These are phyloP conservation scores for Rissa tridactyla DNA, from an alignment of 2,113 vertebrate species.

Conservation along the genomic window DNA sequence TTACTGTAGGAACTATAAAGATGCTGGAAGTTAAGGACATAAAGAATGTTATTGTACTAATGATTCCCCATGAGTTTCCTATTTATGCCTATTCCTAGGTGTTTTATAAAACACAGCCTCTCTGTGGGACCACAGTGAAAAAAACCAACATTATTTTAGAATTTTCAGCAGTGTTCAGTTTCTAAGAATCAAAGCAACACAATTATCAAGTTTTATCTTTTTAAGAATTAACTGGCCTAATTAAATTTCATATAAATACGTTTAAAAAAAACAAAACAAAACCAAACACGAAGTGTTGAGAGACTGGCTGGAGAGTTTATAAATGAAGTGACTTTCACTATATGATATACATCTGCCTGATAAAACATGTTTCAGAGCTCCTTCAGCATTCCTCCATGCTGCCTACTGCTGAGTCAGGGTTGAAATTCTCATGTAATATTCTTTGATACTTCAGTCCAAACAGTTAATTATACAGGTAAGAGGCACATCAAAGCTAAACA, in stretches of 20 bases:
- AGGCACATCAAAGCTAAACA: not conserved
- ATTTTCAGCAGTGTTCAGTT: conserved; percentile 1
- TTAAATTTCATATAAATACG: not conserved
- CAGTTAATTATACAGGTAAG: conserved; percentile 27
- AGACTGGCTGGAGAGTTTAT: not conserved
- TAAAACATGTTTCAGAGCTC: not conserved
- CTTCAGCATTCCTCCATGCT: not conserved
- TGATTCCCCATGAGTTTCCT: not conserved
- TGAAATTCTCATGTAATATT: not conserved
- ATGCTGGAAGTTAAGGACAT: not conserved
- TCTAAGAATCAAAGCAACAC: not conserved
- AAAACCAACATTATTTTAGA: not conserved
- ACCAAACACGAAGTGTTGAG: not conserved
- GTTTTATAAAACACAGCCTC: not conserved
- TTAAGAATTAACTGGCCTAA: not conserved
- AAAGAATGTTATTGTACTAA: not conserved
- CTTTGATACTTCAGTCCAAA: not conserved
- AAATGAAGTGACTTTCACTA: not conserved
- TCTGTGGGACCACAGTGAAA: not conserved
- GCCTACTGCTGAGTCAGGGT: conserved; percentile 4
- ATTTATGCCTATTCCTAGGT: not conserved
- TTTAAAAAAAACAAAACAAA: not conserved
- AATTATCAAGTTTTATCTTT: not conserved
- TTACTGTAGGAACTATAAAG: not conserved
- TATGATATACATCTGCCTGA: not conserved